Evolutionary conservation across 2,888 invertebrate genomes (phyloP), one percentile per base, ranked within the genome.

Genomic region (Teleogryllus oceanicus): DNA sequence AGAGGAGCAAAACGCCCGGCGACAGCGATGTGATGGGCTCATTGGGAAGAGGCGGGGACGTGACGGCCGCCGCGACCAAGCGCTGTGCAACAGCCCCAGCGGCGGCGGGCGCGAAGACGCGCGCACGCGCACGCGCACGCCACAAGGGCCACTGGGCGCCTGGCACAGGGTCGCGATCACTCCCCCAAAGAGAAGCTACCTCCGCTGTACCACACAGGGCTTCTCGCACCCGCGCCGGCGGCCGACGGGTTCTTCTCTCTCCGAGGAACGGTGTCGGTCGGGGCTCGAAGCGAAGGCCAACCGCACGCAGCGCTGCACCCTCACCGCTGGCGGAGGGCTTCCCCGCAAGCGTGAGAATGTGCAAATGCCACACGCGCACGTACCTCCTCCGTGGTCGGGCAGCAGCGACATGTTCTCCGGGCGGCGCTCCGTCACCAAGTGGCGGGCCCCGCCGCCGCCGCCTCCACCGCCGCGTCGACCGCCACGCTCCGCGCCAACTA

Each of bases 1-100:
- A 90, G 87, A 86, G 89, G 20, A 50, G 78, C 13, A 62, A 75
- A 16, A 13, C 75, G 21, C 75, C 20, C n/a, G 13, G 21, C 62
- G n/a, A 1, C 62, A n/a, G 62, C n/a, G 62, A 62, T 62, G 62
- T 62, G 62, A 62, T 62, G 62, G 62, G n/a, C 62, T 62, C 62
- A 62, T 62, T 62, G 62, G 62, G 62, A 62, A 16, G n/a, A 62
- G 62, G 62, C 62, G 16, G 62, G 16, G 62, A 62, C 62, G 62
- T 62, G 62, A 62, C n/a, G 62, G 13, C 62, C 62, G 62, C 62
- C 13, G 62, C 62, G 62, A 62, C 11, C 62, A 62, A 62, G 62
- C n/a, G 62, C 62, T n/a, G 62, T 62, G 62, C 62, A 62, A 62
- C 62, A 62, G 62, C 62, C n/a, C 37, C 37, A 5, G 13, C 62